phyloP scores from a whole-genome alignment of 2,113 vertebrate genomes.

The Herpailurus yagouaroundi region DNA sequence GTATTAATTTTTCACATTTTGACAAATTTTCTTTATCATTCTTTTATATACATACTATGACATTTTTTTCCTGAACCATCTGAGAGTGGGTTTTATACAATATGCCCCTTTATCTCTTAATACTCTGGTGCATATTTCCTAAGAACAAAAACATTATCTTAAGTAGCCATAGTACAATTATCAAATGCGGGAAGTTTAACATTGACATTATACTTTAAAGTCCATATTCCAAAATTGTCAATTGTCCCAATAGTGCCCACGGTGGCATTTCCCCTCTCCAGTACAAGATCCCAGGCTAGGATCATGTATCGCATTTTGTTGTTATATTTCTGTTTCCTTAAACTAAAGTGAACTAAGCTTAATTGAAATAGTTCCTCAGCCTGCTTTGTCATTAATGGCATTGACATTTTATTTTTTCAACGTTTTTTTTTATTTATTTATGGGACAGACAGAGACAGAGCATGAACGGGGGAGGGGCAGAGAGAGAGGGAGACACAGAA shows the following conservation, averaged over 20 bases:
- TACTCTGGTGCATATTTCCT: not conserved
- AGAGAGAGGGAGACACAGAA: no score
- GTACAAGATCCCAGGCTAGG: not conserved
- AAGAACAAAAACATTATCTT: slow-evolving; percentile 4
- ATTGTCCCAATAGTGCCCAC: not conserved
- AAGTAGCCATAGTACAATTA: not conserved
- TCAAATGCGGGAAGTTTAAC: slow-evolving; percentile 12
- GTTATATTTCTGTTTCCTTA: not conserved
- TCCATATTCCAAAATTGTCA: not conserved
- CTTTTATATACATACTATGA: not conserved
- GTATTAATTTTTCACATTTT: not conserved
- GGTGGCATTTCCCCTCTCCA: not conserved
- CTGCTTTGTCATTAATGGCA: not conserved
- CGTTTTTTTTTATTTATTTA: no score
- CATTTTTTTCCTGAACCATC: not conserved
- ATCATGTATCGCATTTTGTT: not conserved
- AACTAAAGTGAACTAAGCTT: not conserved
- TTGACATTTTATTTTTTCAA: no score
- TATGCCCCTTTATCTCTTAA: not conserved
- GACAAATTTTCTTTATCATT: not conserved
- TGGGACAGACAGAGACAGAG: no score
- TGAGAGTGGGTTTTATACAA: not conserved
- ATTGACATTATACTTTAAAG: not conserved
- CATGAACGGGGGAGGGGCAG: no score
- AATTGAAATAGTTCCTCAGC: not conserved